Percentiles rank a stretch among this genome's conserved stretches.
Conservation (phyloP, 1,140 invertebrate species). For the Berghia stephanieae region DNA sequence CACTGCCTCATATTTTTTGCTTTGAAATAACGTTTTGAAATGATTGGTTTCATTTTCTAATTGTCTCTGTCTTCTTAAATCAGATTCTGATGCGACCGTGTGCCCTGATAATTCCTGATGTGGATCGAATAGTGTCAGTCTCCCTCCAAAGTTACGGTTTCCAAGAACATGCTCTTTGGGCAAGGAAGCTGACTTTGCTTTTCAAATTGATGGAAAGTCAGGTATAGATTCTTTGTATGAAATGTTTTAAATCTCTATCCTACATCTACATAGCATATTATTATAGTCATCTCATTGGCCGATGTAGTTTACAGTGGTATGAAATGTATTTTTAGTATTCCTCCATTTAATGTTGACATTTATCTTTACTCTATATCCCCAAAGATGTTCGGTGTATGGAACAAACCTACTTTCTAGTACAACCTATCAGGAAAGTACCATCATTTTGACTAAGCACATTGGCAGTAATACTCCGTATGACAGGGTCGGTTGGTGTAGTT, state of each 20-base stretch:
- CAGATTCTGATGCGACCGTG: constrained; percentile 62
- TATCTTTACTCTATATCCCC: constrained; percentile 46
- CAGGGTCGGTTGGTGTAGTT: too few species aligned
- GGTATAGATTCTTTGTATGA: constrained; percentile 41
- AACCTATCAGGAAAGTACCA: too few species aligned
- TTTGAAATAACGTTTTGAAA: too few species aligned
- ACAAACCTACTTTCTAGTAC: too few species aligned
- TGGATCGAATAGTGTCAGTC: constrained; percentile 50
- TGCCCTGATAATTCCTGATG: constrained; percentile 60
- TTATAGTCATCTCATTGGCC: background rate
- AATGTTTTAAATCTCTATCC: too few species aligned
- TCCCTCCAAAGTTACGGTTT: constrained; percentile 55
- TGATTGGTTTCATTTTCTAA: too few species aligned
- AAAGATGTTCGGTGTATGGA: too few species aligned
- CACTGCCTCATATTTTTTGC: too few species aligned
- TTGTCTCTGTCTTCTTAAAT: background rate
- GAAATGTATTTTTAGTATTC: background rate
- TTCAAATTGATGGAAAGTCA: constrained; percentile 53
- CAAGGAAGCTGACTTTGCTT: constrained; percentile 56
- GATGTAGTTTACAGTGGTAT: background rate
- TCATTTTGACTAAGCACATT: too few species aligned
- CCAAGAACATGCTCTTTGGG: constrained; percentile 40
- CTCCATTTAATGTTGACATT: background rate
- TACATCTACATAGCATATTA: too few species aligned
- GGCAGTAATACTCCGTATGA: too few species aligned